A percentile compares a stretch with the other conserved stretches of the same genome.
Conservation (phyloP, 2,113 vertebrate genomes). For the Zapus hudsonius region DNA sequence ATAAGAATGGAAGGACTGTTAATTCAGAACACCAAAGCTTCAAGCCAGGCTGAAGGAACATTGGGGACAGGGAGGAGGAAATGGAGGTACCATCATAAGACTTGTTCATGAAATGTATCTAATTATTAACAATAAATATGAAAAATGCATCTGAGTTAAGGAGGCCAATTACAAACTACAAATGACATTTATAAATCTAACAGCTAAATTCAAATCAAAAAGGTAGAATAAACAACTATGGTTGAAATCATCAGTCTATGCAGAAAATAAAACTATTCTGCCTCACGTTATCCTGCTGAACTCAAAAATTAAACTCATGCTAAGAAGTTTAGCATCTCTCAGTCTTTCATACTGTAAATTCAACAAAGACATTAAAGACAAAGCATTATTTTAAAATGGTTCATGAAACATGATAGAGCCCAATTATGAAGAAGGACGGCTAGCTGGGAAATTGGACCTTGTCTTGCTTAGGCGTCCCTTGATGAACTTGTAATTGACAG, state of each 20-base stretch:
- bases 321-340: not conserved
- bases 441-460: too few species aligned
- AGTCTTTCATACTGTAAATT: not conserved
- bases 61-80: too few species aligned
- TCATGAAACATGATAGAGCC: too few species aligned
- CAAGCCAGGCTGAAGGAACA: not conserved
- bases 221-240: not conserved
- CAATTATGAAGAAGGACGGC: too few species aligned
- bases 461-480: too few species aligned
- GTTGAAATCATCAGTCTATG: not conserved
- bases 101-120: too few species aligned
- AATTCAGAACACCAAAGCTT: not conserved
- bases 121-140: too few species aligned
- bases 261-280: not conserved
- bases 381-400: not conserved
- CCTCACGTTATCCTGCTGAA: not conserved
- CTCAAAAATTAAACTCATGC: not conserved
- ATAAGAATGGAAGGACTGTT: not conserved
- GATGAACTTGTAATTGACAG: too few species aligned
- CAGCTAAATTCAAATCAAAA: slow-evolving; percentile 16
- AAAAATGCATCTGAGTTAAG: not conserved
- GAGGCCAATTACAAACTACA: not conserved
- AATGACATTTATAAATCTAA: not conserved
- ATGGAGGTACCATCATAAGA: too few species aligned
- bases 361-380: not conserved